Evolutionary conservation across 2,888 invertebrate genomes (phyloP), one percentile per base, ranked within the genome.

Genomic region (Axea sp.): DNA sequence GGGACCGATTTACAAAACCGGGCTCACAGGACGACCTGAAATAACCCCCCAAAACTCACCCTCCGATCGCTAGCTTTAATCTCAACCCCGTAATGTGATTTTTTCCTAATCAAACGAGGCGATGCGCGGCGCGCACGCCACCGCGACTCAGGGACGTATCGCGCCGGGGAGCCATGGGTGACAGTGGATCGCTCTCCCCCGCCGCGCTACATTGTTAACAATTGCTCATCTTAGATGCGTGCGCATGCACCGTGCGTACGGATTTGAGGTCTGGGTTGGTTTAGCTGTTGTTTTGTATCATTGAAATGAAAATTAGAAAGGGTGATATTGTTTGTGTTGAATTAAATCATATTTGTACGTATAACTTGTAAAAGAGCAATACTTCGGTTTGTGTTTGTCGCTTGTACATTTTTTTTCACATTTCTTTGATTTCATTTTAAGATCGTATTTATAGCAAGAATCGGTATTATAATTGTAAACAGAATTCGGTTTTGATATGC

Each of bases 1-100:
- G 73, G 45, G 45, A 64, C 24, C 22, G 47, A 60, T 64, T 57
- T 73, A 39, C 39, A 39, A 65, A 65, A 30, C 1, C 60, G 24
- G 7, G 8, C 11, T 24, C 14, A n/a, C 41, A 24, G 0, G 22
- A 24, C 49, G 31, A 17, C 9, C 37, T 35, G n/a, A 51, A 39
- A 9, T 6, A 8, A n/a, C 1, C 5, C 31, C 2, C 28, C 53
- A 73, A 76, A 71, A 64, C n/a, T 35, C n/a, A 33, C 12, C 1
- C 3, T 14, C 3, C 26, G 15, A 17, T 12, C 26, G 6, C 6
- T 9, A 33, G 35, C 31, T 22, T 19, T 26, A 64, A 68, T 65
- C 65, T 60, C 51, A 22, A 19, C 35, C 68, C 51, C 51, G 28
- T 64, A 73, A 47, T 7, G 24, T 11, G 5, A 19, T 41, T 55